These are phyloP conservation scores for Cinclus mexicanus DNA, from an alignment of 2,113 vertebrate genomes.

Conservation along the genomic window DNA sequence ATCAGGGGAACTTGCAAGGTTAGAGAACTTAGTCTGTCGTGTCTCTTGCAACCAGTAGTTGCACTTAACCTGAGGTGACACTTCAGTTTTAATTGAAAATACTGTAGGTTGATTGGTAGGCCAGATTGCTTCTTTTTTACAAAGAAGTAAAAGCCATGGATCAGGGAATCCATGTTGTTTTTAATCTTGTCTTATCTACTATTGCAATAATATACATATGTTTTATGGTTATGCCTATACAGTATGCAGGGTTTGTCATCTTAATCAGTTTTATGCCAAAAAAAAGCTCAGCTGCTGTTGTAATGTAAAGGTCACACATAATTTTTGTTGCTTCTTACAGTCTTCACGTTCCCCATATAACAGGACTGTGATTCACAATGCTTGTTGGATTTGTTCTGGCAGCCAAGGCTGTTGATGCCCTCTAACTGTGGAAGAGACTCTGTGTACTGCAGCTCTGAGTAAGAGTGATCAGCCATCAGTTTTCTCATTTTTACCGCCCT, in stretches of 20 bases:
- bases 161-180: not conserved
- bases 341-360: not conserved
- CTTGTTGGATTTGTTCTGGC: not conserved
- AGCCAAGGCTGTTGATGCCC: not conserved
- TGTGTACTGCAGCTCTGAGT: not conserved
- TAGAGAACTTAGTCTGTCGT: rapidly evolving
- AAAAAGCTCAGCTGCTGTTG: not conserved
- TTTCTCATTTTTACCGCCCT: not conserved
- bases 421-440: not conserved
- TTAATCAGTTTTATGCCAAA: not conserved
- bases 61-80: not conserved
- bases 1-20: not conserved
- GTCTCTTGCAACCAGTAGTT: not conserved
- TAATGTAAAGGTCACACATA: not conserved
- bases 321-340: not conserved
- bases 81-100: not conserved
- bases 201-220: rapidly evolving
- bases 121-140: not conserved
- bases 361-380: not conserved
- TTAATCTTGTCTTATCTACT: not conserved
- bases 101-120: not conserved
- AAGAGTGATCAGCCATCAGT: not conserved
- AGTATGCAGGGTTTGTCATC: not conserved
- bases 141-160: not conserved
- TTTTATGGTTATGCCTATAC: not conserved